These are phyloP conservation scores for Turnix velox DNA, from an alignment of 2,113 vertebrate genomes.

Conservation along the genomic window DNA sequence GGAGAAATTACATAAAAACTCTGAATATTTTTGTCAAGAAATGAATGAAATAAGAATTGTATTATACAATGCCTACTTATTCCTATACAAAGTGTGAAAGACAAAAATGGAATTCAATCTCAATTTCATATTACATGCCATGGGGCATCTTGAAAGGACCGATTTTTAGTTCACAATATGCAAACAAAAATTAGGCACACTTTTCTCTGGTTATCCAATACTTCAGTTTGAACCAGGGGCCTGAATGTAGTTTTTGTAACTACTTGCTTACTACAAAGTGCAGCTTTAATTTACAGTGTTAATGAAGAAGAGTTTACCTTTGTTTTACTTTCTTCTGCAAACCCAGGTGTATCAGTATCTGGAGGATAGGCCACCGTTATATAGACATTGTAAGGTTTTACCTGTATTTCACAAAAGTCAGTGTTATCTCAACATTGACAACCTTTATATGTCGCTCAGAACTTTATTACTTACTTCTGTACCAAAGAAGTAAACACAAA, in stretches of 20 bases:
- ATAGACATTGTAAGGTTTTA: slow-evolving; percentile 98
- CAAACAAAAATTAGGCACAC: neutral
- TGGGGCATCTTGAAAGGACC: neutral
- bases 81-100: neutral
- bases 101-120: neutral
- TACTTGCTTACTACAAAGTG: neutral
- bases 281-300: neutral
- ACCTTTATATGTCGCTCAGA: neutral
- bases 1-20: neutral
- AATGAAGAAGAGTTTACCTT: slow-evolving; percentile 76
- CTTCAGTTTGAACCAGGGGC: neutral
- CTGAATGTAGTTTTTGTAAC: neutral
- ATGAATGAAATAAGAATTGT: neutral
- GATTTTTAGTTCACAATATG: neutral
- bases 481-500: neutral
- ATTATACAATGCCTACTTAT: neutral
- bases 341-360: slow-evolving; percentile 94
- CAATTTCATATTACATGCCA: neutral
- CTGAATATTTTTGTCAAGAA: neutral
- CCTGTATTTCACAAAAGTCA: slow-evolving; percentile 70
- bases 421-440: neutral
- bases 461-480: neutral
- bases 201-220: neutral
- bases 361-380: slow-evolving; percentile 93
- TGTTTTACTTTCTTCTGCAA: slow-evolving; percentile 88